Evolutionary conservation across 1,140 invertebrate species (phyloP).

Genomic region (Venturia canescens): DNA sequence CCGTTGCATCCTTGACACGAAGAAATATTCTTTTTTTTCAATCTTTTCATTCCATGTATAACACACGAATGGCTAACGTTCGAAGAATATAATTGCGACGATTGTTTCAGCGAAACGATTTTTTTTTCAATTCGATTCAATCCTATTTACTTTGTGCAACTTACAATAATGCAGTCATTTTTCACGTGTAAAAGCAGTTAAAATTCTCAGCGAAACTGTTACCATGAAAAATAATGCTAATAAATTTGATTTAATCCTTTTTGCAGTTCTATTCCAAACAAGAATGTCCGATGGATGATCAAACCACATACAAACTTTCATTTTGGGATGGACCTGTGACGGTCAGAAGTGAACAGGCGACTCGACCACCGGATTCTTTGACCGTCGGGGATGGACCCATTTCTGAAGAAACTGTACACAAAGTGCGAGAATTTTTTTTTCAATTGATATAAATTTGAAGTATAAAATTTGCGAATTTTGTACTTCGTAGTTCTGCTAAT

Average conservation of each 20-base stretch:
- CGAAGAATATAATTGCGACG: not conserved
- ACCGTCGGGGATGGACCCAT: conserved; percentile 58
- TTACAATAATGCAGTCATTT: no score
- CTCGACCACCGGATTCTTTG: conserved; percentile 61
- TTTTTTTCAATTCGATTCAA: no score
- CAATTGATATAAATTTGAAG: conserved; percentile 16
- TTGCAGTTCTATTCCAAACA: conserved; percentile 76
- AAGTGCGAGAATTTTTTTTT: conserved; percentile 52
- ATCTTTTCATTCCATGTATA: not conserved
- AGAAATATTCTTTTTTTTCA: not conserved
- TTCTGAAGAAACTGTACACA: conserved; percentile 68
- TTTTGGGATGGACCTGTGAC: conserved; percentile 73
- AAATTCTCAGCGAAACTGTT: no score
- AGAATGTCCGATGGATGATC: conserved; percentile 76
- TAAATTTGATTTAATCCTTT: no score
- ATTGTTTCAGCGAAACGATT: no score
- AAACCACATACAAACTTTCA: conserved; percentile 80
- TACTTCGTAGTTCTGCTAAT: no score
- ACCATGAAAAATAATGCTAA: no score
- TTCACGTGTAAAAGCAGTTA: no score
- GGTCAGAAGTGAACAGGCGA: conserved; percentile 48
- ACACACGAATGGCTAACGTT: not conserved
- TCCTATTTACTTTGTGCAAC: no score
- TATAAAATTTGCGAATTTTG: conserved; percentile 24
- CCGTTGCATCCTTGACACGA: no score